Conservation (phyloP, 2,113 vertebrate species). For the Tichodroma muraria region DNA sequence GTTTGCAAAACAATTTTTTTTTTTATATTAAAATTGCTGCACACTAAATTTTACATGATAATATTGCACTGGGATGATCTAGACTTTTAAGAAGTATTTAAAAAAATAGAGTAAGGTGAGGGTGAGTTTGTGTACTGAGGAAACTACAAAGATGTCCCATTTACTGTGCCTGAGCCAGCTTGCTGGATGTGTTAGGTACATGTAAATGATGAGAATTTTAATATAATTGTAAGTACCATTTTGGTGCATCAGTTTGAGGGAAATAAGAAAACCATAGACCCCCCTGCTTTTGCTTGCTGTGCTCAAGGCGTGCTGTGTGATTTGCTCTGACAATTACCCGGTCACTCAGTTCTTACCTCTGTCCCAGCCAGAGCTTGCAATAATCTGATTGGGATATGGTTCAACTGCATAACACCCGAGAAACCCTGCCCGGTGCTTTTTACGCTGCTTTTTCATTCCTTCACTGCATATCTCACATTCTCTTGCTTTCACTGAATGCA, state of each 20-base stretch:
- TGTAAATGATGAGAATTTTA: background rate
- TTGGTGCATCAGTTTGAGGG: background rate
- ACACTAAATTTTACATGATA: background rate
- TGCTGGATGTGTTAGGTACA: background rate
- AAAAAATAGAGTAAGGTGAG: background rate
- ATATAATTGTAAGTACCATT: background rate
- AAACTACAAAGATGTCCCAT: background rate
- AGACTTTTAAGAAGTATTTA: background rate
- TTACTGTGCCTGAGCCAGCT: background rate
- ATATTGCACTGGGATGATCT: background rate
- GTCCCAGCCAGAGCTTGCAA: background rate
- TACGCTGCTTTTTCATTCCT: background rate
- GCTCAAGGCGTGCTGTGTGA: background rate
- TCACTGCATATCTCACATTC: fast-evolving
- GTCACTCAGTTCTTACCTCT: background rate
- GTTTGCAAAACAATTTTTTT: background rate
- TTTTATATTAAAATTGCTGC: background rate
- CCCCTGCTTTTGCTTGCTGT: background rate
- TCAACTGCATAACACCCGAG: background rate
- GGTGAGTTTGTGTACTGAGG: background rate
- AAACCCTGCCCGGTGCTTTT: background rate
- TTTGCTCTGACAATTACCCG: background rate
- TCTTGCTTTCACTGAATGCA: background rate
- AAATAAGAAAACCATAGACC: background rate
- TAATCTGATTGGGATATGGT: background rate